Conservation (phyloP, 2,797 vertebrate species). For the Ficedula albicollis region DNA sequence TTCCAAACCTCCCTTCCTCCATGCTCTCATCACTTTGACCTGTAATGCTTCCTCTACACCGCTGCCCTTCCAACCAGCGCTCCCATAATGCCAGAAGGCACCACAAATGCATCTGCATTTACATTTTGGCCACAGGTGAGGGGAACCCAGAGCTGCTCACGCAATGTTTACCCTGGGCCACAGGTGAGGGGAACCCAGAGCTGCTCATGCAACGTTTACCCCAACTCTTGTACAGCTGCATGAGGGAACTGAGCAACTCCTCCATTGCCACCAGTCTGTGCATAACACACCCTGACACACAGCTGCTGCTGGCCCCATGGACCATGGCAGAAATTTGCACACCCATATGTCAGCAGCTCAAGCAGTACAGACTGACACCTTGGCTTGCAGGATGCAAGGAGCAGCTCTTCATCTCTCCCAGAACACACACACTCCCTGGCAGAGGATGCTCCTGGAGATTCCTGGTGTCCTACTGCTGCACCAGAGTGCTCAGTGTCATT, state of each 20-base stretch:
- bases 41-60: background rate
- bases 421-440: background rate
- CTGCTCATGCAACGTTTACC: background rate
- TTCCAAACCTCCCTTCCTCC: background rate
- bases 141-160: background rate
- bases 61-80: background rate
- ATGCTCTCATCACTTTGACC: background rate
- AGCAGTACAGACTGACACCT: background rate
- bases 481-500: background rate
- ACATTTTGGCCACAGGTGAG: background rate
- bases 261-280: background rate
- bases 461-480: background rate
- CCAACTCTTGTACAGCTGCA: background rate
- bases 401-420: background rate
- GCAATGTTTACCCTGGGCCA: background rate
- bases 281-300: background rate
- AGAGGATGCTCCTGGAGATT: background rate
- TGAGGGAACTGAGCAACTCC: background rate
- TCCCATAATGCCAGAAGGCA: background rate
- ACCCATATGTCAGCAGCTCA: background rate
- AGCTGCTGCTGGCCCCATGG: background rate
- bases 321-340: rapidly evolving
- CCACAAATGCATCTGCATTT: background rate
- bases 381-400: background rate
- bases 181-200: background rate